phyloP scores from a whole-genome alignment of 1,140 invertebrate species.

The Drosophila santomea region DNA sequence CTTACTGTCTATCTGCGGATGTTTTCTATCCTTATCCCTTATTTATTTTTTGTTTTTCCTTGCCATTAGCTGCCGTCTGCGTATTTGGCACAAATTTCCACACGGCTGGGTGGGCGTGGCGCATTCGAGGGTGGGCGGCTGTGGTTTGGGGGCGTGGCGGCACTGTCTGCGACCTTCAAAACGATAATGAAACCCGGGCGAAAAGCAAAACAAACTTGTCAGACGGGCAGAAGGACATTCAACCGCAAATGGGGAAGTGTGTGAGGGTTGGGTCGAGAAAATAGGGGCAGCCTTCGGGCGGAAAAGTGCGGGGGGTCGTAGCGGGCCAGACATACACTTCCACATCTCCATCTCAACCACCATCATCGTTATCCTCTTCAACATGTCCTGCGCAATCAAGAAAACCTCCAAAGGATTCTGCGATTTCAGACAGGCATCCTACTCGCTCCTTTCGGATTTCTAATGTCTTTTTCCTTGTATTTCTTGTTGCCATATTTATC shows the following conservation, averaged over 20 bases:
- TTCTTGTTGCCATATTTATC: conserved; percentile 8
- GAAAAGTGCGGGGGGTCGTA: background rate
- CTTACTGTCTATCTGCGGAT: background rate
- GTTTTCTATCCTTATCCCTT: background rate
- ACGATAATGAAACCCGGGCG: conserved; percentile 45
- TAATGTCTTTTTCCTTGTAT: background rate
- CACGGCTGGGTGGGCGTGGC: conserved; percentile 4
- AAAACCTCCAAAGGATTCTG: conserved; percentile 47
- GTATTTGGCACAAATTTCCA: conserved; percentile 55
- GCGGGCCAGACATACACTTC: conserved; percentile 6
- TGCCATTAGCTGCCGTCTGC: conserved; percentile 38
- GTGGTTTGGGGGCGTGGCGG: conserved; percentile 1
- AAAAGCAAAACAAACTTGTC: conserved; percentile 60
- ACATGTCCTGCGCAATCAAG: conserved; percentile 48
- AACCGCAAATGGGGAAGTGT: conserved; percentile 28
- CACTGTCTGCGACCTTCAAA: conserved; percentile 72
- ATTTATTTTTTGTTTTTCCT: background rate
- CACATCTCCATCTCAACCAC: conserved; percentile 27
- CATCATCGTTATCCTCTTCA: background rate
- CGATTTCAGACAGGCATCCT: conserved; percentile 4
- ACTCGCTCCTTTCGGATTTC: background rate
- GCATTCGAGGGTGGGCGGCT: too few species aligned
- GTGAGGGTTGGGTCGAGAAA: too few species aligned
- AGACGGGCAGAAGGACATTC: conserved; percentile 68
- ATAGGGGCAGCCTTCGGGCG: conserved; percentile 9